A percentile compares a stretch with the other conserved stretches of the same genome.
These are phyloP conservation scores for Campoletis raptor DNA, from an alignment of 2,888 invertebrate genomes.

Conservation along the genomic window DNA sequence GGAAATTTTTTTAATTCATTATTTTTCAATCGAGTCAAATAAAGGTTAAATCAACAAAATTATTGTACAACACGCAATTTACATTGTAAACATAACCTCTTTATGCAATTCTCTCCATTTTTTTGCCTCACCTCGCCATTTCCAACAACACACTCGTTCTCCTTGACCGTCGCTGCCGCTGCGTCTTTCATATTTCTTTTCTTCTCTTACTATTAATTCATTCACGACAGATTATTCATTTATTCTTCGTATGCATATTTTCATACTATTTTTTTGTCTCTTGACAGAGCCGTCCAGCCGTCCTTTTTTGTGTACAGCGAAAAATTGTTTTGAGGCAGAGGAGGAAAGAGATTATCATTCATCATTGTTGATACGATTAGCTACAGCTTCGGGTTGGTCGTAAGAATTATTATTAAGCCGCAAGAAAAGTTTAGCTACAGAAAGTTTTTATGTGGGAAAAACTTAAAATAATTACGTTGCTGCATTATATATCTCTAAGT, in stretches of 20 bases:
- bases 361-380: not conserved
- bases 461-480: too few relatives aligned
- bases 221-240: not conserved
- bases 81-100: slow-evolving; percentile 21
- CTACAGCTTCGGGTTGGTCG: slow-evolving; percentile 11
- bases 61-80: not conserved
- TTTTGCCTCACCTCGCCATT: slow-evolving; percentile 77
- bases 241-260: not conserved
- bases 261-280: not conserved
- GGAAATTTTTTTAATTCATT: not conserved
- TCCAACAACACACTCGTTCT: slow-evolving; percentile 75
- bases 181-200: slow-evolving; percentile 74
- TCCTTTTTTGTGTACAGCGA: not conserved
- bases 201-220: not conserved
- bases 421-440: not conserved
- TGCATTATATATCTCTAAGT: too few relatives aligned
- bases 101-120: not conserved
- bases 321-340: not conserved
- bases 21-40: not conserved
- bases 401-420: not conserved
- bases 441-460: too few relatives aligned
- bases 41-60: not conserved
- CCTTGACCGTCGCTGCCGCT: slow-evolving; percentile 52
- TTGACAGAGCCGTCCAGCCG: too few relatives aligned
- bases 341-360: too few relatives aligned